Evolutionary conservation across 1,140 invertebrate genomes (phyloP).

Genomic region (Propsilocerus akamusi): DNA sequence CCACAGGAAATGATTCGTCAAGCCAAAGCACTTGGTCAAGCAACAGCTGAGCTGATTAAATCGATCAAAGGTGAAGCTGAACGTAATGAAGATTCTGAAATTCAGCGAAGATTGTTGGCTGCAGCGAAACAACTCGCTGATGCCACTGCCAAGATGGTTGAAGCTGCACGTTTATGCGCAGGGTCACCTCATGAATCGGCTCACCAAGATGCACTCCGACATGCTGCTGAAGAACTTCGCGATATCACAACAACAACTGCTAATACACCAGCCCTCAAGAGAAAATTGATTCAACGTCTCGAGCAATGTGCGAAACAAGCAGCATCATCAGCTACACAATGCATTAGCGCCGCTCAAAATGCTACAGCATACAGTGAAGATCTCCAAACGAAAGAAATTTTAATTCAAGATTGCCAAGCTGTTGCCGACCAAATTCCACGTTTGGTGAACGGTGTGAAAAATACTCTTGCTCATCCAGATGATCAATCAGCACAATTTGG

Average conservation of each 20-base stretch:
- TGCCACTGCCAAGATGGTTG: constrained; percentile 89
- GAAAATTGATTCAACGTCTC: constrained; percentile 54
- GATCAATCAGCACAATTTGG: constrained; percentile 58
- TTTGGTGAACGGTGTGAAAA: constrained; percentile 65
- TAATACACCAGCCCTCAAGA: constrained; percentile 52
- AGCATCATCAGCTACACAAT: constrained; percentile 74
- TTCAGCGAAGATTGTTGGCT: constrained; percentile 73
- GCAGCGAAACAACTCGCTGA: constrained; percentile 88
- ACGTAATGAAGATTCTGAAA: constrained; percentile 66
- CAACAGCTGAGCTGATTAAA: constrained; percentile 79
- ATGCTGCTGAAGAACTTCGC: constrained; percentile 79
- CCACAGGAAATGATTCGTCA: constrained; percentile 88
- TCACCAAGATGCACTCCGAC: constrained; percentile 64
- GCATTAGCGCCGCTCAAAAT: constrained; percentile 70
- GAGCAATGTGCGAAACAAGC: constrained; percentile 71
- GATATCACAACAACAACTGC: constrained; percentile 72
- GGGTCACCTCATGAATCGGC: constrained; percentile 63
- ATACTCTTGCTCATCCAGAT: constrained; percentile 46
- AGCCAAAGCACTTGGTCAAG: constrained; percentile 78
- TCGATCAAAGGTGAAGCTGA: constrained; percentile 89
- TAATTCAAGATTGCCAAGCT: constrained; percentile 54
- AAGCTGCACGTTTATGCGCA: constrained; percentile 85
- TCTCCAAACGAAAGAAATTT: constrained; percentile 28
- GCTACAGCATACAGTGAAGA: constrained; percentile 35
- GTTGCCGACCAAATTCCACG: constrained; percentile 65